phyloP scores from a whole-genome alignment of 2,113 vertebrate species.

The Collichthys lucidus region DNA sequence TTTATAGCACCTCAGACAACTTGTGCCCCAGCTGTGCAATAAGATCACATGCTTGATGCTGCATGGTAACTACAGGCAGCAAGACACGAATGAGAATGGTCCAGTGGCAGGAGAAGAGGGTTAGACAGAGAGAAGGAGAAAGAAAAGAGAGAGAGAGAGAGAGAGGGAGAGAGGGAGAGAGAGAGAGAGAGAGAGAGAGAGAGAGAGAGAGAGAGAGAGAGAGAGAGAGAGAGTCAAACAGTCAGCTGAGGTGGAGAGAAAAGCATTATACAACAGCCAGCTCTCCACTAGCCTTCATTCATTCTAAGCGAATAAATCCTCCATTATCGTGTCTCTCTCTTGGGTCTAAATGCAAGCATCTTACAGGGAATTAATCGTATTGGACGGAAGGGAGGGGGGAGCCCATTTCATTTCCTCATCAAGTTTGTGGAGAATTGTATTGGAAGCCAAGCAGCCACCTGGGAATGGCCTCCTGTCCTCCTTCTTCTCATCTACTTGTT shows the following conservation, averaged over 20 bases:
- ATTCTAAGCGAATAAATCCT: constrained; percentile 76
- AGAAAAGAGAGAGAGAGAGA: constrained; percentile 24
- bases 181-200: constrained; percentile 25
- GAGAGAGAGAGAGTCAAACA: constrained; percentile 23
- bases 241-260: constrained; percentile 39
- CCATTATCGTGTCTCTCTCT: constrained; percentile 72
- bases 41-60: background rate
- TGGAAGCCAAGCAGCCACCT: constrained; percentile 68
- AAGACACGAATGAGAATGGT: constrained; percentile 5
- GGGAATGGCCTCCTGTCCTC: constrained; percentile 65
- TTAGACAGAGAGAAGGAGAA: background rate
- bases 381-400: constrained; percentile 39
- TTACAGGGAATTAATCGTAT: constrained; percentile 77
- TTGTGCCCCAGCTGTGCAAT: background rate
- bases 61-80: background rate
- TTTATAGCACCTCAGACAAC: background rate
- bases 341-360: constrained; percentile 77
- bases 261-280: constrained; percentile 58
- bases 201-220: constrained; percentile 16
- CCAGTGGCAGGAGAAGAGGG: background rate
- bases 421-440: constrained; percentile 71
- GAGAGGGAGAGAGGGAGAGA: constrained; percentile 14
- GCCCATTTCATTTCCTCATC: constrained; percentile 73
- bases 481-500: constrained; percentile 53
- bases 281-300: constrained; percentile 57